Percentiles rank a stretch among this genome's conserved stretches.
phyloP scores from a whole-genome alignment of 64 coral and sea anemone species.

The Montipora capricornis region DNA sequence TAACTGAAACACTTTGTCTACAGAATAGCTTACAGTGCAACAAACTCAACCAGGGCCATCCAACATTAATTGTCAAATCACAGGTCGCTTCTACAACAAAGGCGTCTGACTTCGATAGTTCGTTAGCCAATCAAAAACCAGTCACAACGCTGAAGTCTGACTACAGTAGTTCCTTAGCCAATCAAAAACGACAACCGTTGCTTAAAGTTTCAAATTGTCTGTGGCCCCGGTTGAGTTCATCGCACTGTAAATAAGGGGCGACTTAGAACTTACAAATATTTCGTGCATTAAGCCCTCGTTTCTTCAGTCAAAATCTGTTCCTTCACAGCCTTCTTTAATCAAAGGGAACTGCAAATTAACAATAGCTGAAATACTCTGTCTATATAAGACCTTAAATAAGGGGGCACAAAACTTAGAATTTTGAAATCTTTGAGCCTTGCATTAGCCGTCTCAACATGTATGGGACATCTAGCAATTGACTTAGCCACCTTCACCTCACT shows the following conservation, averaged over 20 bases:
- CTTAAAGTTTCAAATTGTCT: neutral
- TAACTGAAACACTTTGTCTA: slow-evolving; percentile 18
- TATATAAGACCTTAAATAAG: slow-evolving; percentile 33
- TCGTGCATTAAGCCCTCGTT: neutral
- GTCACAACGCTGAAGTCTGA: neutral
- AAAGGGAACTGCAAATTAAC: slow-evolving; percentile 39
- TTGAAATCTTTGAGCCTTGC: slow-evolving; percentile 46
- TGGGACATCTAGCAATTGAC: slow-evolving; percentile 35
- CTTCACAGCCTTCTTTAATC: slow-evolving; percentile 33
- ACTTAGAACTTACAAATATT: too few relatives aligned
- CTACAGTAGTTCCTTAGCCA: neutral
- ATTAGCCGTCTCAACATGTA: neutral
- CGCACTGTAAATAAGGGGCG: neutral
- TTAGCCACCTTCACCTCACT: slow-evolving; percentile 21
- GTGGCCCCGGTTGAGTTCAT: neutral
- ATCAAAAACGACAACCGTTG: neutral
- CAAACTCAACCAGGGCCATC: neutral
- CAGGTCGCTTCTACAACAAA: neutral
- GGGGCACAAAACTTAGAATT: slow-evolving; percentile 32
- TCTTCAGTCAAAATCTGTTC: slow-evolving; percentile 31
- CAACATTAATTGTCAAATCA: neutral
- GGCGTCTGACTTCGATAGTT: slow-evolving; percentile 3
- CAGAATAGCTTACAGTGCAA: too few relatives aligned
- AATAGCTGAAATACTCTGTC: slow-evolving; percentile 33
- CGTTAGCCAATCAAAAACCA: slow-evolving; percentile 7